Base-by-base conservation (phyloP, 1,140 invertebrate genomes). In the Vanessa atalanta region DNA sequence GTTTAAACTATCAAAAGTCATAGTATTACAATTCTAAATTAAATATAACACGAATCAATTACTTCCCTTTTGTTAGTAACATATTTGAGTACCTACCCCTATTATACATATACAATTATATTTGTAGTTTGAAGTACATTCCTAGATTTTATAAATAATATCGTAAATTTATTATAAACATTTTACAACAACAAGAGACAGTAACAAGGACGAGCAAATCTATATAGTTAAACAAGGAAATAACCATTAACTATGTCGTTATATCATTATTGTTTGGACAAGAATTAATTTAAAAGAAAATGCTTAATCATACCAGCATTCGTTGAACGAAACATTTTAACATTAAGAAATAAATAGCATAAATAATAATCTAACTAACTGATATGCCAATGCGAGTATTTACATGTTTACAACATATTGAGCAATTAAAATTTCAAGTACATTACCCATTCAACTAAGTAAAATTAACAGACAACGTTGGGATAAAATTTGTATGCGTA, bases 81-180 rank as follows among this genome's bases (percentile, higher is more conserved):
- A 84, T 83, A 81, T 77, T 82, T 82, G 82, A 86, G 80, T 72
- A 74, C 77, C 85, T 87, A 88, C 84, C 65, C 65, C 83, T 87
- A 88, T 43, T 1, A 43, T 83, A 83, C 80, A 88, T 80, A 77
- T 85, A 88, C 77, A 80, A 79, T 80, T 82, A 82, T 79, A 73
- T 76, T 79, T 77, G 77, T 61, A 83, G 78, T 80, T 82, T 82
- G 75, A 83, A 80, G 70, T 89, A 89, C 83, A 85, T 82, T 82
- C 73, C 86, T 88, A 87, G 74, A 79, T 88, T 61, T 84, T 83
- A 76, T 85, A 80, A 87, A 82, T 83, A 80, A 81, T 82, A 83
- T 83, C 73, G 76, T 88, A 86, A 85, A 87, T 88, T 86, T 86
- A 83, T 84, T 86, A 88, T 92, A 91, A 90, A 89, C 87, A 92